phyloP scores from a whole-genome alignment of 2,888 invertebrate species.

The Eulithis testata region DNA sequence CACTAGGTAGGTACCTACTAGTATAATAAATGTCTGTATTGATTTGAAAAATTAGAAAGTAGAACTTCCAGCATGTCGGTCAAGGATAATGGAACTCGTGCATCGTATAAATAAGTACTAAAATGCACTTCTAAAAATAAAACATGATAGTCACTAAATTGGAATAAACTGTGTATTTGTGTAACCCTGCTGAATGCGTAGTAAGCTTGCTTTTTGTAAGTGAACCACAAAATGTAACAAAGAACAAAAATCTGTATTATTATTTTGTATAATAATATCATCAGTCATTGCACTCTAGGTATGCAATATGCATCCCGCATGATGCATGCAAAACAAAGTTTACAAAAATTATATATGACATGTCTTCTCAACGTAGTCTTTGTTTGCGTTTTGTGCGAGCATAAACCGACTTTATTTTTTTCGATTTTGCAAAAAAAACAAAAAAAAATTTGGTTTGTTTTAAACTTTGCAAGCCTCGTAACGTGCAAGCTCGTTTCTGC shows the following conservation, averaged over 20 bases:
- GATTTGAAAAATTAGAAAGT: slow-evolving; percentile 4
- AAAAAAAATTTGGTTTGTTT: background rate
- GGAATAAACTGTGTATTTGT: slow-evolving; percentile 25
- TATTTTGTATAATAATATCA: slow-evolving; percentile 13
- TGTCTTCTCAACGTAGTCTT: slow-evolving; percentile 19
- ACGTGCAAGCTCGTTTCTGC: slow-evolving; percentile 42
- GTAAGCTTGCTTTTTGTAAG: slow-evolving; percentile 2
- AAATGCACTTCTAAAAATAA: slow-evolving; percentile 34
- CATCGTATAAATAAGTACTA: slow-evolving; percentile 3
- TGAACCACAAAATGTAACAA: background rate
- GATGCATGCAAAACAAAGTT: slow-evolving; percentile 22
- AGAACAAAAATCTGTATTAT: slow-evolving; percentile 14
- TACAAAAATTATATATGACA: background rate
- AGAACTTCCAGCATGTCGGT: slow-evolving; percentile 16
- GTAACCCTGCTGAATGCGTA: slow-evolving; percentile 7
- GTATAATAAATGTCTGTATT: too few species aligned
- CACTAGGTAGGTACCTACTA: too few species aligned
- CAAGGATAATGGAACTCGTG: slow-evolving; percentile 22
- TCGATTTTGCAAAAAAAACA: background rate
- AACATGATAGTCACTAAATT: slow-evolving; percentile 30
- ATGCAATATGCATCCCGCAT: slow-evolving; percentile 23
- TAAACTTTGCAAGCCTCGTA: slow-evolving; percentile 23
- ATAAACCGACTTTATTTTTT: background rate
- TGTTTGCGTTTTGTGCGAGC: slow-evolving; percentile 21
- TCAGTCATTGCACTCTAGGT: slow-evolving; percentile 16